Evolutionary conservation across 2,797 vertebrate genomes (phyloP), one percentile per base, ranked within the genome.

Genomic region (Tauraco hartlaubi): DNA sequence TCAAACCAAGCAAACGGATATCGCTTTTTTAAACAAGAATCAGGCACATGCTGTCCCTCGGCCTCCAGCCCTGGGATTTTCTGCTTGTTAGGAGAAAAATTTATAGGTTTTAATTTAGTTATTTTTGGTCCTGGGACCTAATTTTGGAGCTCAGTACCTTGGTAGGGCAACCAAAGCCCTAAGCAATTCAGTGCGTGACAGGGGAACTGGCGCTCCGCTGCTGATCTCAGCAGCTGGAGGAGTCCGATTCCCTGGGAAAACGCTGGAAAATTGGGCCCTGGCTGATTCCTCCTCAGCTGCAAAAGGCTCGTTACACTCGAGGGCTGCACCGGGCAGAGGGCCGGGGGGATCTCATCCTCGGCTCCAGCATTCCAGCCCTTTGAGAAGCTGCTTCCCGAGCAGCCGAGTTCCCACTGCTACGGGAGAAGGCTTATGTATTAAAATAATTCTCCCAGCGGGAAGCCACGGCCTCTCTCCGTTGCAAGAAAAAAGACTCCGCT

Each of bases 41-140:
- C 54, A 75, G 91, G 94, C 80, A 91, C 92, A 90, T 3, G 4
- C 68, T 88, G 85, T 92, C 89, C 89, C 91, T 79, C 29, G 9
- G 93, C 73, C 87, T 90, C 72, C 80, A 97, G 96, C 83, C 31
- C 63, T 88, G 90, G 91, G 94, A 93, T 58, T 85, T 95, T 90
- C 76, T 92, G 84, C 95, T 93, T 48, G 73, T 91, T 92, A 94
- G 83, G 35, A 89, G 55, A 73, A 94, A 94, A 90, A 91, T 75
- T 88, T 85, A 86, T 92, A 96, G 93, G 85, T 96, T 92, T 95
- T 78, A 88, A 89, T 94, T 84, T 87, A 90, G 94, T 91, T 95
- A 96, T 95, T 89, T 92, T 91, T 92, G 83, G 91, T 75, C 75
- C 90, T 2, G 4, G 79, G 91, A 93, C 93, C 95, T 96, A 95